phyloP scores from a whole-genome alignment of 2,888 invertebrate genomes.

The Volucella bombylans region DNA sequence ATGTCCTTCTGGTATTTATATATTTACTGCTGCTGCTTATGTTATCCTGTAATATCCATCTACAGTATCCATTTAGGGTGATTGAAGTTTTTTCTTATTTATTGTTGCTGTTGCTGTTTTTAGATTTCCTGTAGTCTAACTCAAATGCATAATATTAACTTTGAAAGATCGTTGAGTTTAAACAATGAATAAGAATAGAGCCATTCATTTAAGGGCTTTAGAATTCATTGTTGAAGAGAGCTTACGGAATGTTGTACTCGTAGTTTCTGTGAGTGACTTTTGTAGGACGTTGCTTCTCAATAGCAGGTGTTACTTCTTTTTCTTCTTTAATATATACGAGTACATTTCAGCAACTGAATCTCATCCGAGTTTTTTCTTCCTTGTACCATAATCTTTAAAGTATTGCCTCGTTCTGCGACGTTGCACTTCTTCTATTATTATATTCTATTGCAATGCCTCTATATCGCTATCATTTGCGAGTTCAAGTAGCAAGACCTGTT shows the following conservation, averaged over 20 bases:
- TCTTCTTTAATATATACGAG: too few species aligned
- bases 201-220: slow-evolving; percentile 14
- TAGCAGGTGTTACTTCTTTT: too few species aligned
- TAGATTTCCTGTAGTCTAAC: not conserved
- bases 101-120: not conserved
- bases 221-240: not conserved
- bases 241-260: not conserved
- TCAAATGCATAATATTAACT: slow-evolving; percentile 39
- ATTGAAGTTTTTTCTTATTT: slow-evolving; percentile 29
- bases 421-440: too few species aligned
- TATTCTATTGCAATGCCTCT: too few species aligned
- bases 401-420: too few species aligned
- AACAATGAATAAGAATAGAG: slow-evolving; percentile 21
- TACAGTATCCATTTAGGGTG: slow-evolving; percentile 50
- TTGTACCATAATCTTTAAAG: too few species aligned
- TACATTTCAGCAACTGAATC: too few species aligned
- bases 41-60: slow-evolving; percentile 45
- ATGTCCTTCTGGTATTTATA: slow-evolving; percentile 62
- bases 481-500: too few species aligned
- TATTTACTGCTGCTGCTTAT: slow-evolving; percentile 48
- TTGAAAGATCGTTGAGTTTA: slow-evolving; percentile 34
- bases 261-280: too few species aligned
- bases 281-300: too few species aligned
- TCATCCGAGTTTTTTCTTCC: too few species aligned
- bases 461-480: too few species aligned